A percentile compares a stretch with the other conserved stretches of the same genome.
These are phyloP conservation scores for Helicolenus hilgendorfi DNA, from an alignment of 2,797 vertebrate genomes.

Conservation along the genomic window DNA sequence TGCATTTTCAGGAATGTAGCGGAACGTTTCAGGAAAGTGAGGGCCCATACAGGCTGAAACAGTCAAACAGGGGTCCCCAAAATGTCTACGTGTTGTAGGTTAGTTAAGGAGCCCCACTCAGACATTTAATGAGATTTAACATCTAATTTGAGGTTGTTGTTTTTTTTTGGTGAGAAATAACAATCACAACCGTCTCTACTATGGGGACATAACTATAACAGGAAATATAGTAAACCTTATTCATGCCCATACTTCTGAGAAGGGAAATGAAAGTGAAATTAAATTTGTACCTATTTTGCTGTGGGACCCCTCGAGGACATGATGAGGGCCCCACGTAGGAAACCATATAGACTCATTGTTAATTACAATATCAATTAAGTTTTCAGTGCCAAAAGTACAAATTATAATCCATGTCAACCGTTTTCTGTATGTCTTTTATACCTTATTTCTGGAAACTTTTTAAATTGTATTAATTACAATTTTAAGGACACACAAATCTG, in stretches of 20 bases:
- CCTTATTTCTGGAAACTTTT: background rate
- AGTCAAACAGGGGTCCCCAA: constrained; percentile 16
- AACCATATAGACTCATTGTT: background rate
- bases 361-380: constrained; percentile 27
- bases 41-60: constrained; percentile 13
- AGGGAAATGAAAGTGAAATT: constrained; percentile 69
- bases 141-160: constrained; percentile 10
- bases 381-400: background rate
- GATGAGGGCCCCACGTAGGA: background rate
- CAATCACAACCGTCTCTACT: background rate
- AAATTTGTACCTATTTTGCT: constrained; percentile 40
- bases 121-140: background rate
- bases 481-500: background rate
- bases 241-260: background rate
- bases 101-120: background rate
- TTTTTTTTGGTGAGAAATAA: background rate
- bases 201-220: background rate
- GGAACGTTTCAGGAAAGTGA: constrained; percentile 54
- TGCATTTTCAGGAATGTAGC: constrained; percentile 80
- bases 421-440: background rate
- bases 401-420: background rate
- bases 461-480: background rate
- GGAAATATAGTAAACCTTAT: background rate
- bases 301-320: constrained; percentile 17
- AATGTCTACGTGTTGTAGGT: background rate